Base-by-base conservation (phyloP, 1,140 invertebrate species). In the Piezodorus guildinii region DNA sequence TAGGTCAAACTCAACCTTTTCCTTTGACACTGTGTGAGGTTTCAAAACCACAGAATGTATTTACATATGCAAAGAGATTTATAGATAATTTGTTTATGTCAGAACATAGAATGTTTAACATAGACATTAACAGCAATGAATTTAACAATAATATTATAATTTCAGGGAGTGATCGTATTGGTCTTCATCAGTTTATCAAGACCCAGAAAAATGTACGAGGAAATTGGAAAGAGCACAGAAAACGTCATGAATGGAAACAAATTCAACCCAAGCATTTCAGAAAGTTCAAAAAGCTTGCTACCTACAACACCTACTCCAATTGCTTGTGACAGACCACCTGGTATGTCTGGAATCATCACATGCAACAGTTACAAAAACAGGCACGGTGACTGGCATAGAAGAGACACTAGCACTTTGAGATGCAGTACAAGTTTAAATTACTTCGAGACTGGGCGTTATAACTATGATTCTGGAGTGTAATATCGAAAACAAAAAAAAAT, bases 301-400 rank as follows among this genome's bases (percentile, higher is more conserved):
- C 44, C 17, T 6, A n/a, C 43, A 3, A 16, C 25, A 12, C 17
- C 27, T 2, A 67, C 59, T 43, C 49, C 56, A 17, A 16, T 64
- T 25, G 19, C 52, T 25, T 74, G 75, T 65, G 67, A 71, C 30
- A 75, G 82, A 19, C 82, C 83, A 4, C 80, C 79, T 14, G 83
- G 79, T 23, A 84, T 85, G 83, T 83, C 84, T 74, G 85, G 83
- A 62, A 74, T 87, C 61, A 85, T 87, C 59, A 82, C 83, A 0
- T 86, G 84, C 76, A 86, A 83, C 73, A 87, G 84, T 73, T 87
- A 85, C 74, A 86, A 86, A 71, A 86, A 85, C 71, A 78, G 83
- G 44, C 79, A 82, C 1, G 81, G 83, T 68, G 80, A 81, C 0
- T 85, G 82, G 80, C 77, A 78, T 19, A 68, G 68, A 25, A 72